Evolutionary conservation across 2,113 vertebrate genomes (phyloP).

Genomic region (Polypterus bichir): DNA sequence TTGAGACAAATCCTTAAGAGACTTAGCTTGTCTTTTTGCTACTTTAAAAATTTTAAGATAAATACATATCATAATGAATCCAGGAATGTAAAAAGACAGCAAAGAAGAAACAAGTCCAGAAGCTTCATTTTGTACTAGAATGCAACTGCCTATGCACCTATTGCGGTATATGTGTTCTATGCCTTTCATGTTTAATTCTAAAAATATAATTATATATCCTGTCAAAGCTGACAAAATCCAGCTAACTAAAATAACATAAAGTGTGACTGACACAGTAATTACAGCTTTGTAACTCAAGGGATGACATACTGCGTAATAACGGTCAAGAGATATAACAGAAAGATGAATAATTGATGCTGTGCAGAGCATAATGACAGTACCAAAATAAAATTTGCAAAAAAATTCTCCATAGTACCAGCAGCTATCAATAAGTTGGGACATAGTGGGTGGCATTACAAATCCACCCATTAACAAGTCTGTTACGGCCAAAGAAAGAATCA

Average conservation of each 20-base stretch:
- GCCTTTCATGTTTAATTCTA: neutral
- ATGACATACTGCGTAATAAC: constrained; percentile 10
- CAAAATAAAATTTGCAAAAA: constrained; percentile 62
- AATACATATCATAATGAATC: neutral
- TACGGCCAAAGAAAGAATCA: constrained; percentile 59
- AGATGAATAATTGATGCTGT: constrained; percentile 63
- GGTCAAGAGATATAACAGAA: constrained; percentile 58
- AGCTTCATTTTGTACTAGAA: neutral
- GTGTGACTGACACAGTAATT: constrained; percentile 6
- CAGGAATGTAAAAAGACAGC: constrained; percentile 7
- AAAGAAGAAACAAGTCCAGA: neutral
- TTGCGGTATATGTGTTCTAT: neutral
- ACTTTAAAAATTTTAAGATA: constrained; percentile 3
- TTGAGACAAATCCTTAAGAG: constrained; percentile 30
- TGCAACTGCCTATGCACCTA: constrained; percentile 2
- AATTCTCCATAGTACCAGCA: constrained; percentile 64
- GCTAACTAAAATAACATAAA: constrained; percentile 15
- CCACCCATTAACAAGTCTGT: constrained; percentile 56
- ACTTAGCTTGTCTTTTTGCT: constrained; percentile 29
- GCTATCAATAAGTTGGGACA: constrained; percentile 59
- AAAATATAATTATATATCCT: constrained; percentile 17
- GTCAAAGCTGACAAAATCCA: constrained; percentile 20
- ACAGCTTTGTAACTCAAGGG: constrained; percentile 18
- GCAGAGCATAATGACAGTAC: constrained; percentile 53
- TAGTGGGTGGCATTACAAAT: constrained; percentile 63